phyloP scores from a whole-genome alignment of 1,140 invertebrate species.

The Zaprionus lachaisei region DNA sequence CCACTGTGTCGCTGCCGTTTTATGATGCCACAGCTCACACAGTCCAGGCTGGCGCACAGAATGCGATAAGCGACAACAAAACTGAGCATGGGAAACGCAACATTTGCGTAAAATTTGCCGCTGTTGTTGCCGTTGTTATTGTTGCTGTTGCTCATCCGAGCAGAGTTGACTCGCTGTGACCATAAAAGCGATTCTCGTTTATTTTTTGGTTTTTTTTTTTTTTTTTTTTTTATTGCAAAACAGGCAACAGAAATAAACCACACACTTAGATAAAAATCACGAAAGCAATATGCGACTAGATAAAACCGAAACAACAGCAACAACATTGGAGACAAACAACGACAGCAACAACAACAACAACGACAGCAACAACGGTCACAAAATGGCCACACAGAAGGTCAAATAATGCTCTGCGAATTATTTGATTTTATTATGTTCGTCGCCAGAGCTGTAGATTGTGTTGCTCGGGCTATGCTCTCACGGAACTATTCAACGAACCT shows the following conservation, averaged over 20 bases:
- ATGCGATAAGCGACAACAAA: conserved; percentile 66
- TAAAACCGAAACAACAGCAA: conserved; percentile 52
- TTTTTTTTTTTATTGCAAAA: conserved; percentile 64
- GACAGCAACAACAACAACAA: neutral
- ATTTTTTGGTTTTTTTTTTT: conserved; percentile 8
- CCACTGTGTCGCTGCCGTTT: conserved; percentile 52
- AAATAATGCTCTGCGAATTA: neutral
- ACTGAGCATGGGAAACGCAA: conserved; percentile 74
- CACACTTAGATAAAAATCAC: conserved; percentile 83
- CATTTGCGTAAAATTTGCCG: conserved; percentile 70
- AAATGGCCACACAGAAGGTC: conserved; percentile 62
- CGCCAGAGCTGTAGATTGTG: neutral
- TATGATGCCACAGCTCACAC: conserved; percentile 57
- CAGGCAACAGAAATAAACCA: conserved; percentile 73
- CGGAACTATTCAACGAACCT: neutral
- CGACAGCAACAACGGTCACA: neutral
- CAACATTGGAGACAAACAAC: conserved; percentile 4
- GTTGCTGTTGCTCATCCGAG: conserved; percentile 50
- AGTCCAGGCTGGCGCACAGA: conserved; percentile 11
- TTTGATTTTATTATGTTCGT: conserved; percentile 1
- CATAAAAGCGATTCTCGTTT: conserved; percentile 80
- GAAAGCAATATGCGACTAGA: conserved; percentile 80
- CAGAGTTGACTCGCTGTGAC: conserved; percentile 77
- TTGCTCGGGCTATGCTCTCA: neutral
- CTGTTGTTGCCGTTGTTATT: conserved; percentile 23